A percentile compares a stretch with the other conserved stretches of the same genome.
phyloP scores from a whole-genome alignment of 2,888 invertebrate species.

The Megastigmus dorsalis region DNA sequence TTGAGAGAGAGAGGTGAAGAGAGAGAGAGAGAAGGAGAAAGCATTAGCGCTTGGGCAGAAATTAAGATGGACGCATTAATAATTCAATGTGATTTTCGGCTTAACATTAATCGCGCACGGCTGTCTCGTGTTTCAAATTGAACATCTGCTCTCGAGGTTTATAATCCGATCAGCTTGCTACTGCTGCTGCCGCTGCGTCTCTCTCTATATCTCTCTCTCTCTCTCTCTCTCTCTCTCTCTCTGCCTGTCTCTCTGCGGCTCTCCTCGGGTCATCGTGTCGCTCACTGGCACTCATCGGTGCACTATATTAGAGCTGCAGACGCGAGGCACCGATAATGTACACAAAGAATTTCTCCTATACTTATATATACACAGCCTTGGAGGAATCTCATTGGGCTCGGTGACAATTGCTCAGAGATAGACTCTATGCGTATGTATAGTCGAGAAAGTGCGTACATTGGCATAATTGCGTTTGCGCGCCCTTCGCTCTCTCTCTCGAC shows the following conservation, averaged over 20 bases:
- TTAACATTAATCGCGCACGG: constrained; percentile 24
- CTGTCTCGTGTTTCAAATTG: constrained; percentile 55
- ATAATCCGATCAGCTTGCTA: constrained; percentile 55
- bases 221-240: no score
- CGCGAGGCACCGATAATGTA: no score
- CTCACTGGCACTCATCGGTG: constrained; percentile 30
- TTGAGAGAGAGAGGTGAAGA: no score
- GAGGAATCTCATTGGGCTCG: constrained; percentile 59
- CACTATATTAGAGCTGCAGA: no score
- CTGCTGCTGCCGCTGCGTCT: no score
- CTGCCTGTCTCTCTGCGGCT: no score
- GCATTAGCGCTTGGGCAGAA: constrained; percentile 1
- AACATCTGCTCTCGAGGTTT: constrained; percentile 56
- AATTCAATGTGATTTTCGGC: constrained; percentile 46
- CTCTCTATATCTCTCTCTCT: no score
- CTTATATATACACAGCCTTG: no score
- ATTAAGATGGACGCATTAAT: constrained; percentile 46
- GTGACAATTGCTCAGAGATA: constrained; percentile 62
- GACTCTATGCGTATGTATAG: not conserved
- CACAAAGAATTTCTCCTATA: no score
- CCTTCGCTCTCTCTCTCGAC: no score
- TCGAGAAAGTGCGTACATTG: no score
- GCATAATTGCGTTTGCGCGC: constrained; percentile 36
- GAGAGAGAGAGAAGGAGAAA: not conserved
- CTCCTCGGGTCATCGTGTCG: constrained; percentile 36